Base-by-base conservation (phyloP, 2,888 invertebrate genomes). In the Lysandra bellargus region DNA sequence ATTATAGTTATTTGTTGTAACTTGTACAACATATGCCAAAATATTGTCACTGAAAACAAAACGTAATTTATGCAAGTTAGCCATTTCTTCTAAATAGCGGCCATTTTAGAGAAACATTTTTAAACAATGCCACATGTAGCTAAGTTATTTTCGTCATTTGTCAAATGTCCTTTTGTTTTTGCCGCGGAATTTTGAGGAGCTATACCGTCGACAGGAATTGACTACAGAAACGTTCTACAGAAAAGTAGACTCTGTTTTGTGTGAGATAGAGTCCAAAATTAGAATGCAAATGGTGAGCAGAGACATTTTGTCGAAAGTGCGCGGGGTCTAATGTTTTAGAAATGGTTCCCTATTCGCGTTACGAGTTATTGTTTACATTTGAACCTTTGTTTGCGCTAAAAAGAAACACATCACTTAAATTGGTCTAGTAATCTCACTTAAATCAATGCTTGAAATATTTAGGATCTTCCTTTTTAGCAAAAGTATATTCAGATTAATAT, bases 121-220 rank as follows among this genome's bases (percentile, higher is more conserved):
- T 69, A 69, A 69, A 69, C 69, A 69, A 69, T 69, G 69, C 69
- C 69, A 69, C 69, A 69, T 69, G 69, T 69, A 69, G 69, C 69
- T 37, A 69, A 69, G 69, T 69, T 69, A 69, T 69, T 69, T 69
- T 69, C 69, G 33, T 69, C 69, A 69, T 69, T 69, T 69, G 33
- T 69, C 69, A 69, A 69, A 69, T 37, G 69, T 69, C 69, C 69
- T 69, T 69, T 69, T 69, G 69, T 69, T 69, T 69, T 69, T 69
- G 69, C 37, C 69, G 69, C 4, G 69, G 69, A 37, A 69, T 69
- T 69, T 69, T 69, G 69, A 69, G 69, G 69, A 69, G 69, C 17
- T 33, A 1, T 69, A 57, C 17, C 14, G 57, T 57, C 57, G 17
- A 57, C 57, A 57, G 57, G 4, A 57, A 57, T 57, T 57, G 57